Evolutionary conservation across 2,113 vertebrate genomes (phyloP).

Genomic region (Forbesichthys papilliferus): DNA sequence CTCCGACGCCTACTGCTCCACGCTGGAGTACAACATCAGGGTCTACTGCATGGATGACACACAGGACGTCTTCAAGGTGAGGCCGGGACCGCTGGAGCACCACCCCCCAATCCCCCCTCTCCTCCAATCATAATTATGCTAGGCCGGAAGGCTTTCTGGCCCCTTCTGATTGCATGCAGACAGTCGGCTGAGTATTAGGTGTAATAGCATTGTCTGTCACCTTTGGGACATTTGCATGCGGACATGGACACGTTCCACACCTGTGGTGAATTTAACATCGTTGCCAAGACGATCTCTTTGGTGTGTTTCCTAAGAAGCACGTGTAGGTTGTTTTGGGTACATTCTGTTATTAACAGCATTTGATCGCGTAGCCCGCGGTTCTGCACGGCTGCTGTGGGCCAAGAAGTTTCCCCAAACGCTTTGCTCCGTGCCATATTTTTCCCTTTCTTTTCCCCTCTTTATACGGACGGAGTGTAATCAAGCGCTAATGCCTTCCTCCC

Average conservation of each 20-base stretch:
- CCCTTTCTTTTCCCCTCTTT: conserved; percentile 41
- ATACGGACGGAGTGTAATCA: conserved; percentile 71
- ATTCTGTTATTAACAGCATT: conserved; percentile 1
- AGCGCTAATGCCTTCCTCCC: conserved; percentile 70
- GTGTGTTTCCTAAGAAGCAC: background rate
- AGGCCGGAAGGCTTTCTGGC: conserved; percentile 15
- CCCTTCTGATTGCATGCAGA: background rate
- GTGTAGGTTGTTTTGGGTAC: background rate
- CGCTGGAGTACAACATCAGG: conserved; percentile 94
- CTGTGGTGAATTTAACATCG: conserved; percentile 44
- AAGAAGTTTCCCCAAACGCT: conserved; percentile 59
- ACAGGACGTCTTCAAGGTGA: conserved; percentile 93
- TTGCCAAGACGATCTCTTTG: conserved; percentile 7
- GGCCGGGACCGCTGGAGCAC: background rate
- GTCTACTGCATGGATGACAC: conserved; percentile 98
- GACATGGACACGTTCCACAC: conserved; percentile 6
- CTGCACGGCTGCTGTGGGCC: conserved; percentile 49
- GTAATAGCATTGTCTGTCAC: conserved; percentile 36
- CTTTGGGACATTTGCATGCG: conserved; percentile 11
- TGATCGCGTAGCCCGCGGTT: conserved; percentile 30
- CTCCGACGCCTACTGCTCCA: conserved; percentile 89
- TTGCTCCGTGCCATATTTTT: conserved; percentile 67
- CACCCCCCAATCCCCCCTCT: background rate
- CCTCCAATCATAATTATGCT: conserved; percentile 4
- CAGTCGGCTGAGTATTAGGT: conserved; percentile 34